Conservation (phyloP, 2,113 vertebrate genomes). For the Mobula birostris region DNA sequence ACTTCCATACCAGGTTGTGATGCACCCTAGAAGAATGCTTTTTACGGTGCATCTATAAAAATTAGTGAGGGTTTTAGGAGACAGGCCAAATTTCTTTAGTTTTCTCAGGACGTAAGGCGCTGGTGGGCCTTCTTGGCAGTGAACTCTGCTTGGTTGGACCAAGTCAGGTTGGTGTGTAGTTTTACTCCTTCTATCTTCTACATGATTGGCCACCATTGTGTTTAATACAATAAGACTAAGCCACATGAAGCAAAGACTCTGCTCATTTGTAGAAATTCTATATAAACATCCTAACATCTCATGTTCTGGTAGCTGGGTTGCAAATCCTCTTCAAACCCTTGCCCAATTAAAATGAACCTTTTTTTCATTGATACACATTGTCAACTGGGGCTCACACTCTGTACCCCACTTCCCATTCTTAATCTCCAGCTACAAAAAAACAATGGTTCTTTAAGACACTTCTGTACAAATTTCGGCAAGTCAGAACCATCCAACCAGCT, state of each 20-base stretch:
- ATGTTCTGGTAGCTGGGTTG: neutral
- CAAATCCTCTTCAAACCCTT: neutral
- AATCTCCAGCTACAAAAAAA: neutral
- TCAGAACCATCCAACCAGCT: neutral
- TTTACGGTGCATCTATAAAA: too few species aligned
- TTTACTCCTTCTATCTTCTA: neutral
- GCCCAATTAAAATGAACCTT: neutral
- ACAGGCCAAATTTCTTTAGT: too few species aligned
- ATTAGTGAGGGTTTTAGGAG: too few species aligned
- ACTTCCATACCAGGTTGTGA: too few species aligned
- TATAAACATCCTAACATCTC: neutral
- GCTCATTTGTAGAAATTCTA: neutral
- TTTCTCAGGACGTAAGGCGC: too few species aligned
- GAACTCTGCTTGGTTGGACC: too few species aligned
- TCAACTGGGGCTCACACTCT: neutral
- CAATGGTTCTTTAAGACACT: neutral
- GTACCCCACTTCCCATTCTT: neutral
- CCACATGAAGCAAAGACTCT: neutral
- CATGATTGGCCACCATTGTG: neutral
- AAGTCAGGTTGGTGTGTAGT: too few species aligned
- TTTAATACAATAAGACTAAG: neutral
- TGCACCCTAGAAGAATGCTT: too few species aligned
- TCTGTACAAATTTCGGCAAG: neutral
- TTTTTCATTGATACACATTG: neutral
- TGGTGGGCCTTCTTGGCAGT: too few species aligned